Conservation (phyloP, 2,797 vertebrate genomes). For the Ctenopoma multispine region DNA sequence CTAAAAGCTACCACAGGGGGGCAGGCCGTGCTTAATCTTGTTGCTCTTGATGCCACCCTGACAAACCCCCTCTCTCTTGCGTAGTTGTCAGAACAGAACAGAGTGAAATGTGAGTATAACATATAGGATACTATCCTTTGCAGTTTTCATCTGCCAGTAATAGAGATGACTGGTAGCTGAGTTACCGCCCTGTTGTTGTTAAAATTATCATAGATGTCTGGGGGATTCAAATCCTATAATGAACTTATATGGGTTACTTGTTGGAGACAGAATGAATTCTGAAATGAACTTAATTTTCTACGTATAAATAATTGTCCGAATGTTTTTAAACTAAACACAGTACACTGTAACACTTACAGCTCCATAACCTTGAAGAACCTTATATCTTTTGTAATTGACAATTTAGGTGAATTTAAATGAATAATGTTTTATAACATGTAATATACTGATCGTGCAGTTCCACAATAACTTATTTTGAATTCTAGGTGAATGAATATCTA, state of each 20-base stretch:
- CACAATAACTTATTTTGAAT: conserved; percentile 7
- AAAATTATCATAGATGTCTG: conserved; percentile 14
- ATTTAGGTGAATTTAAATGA: conserved; percentile 1
- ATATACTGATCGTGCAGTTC: conserved; percentile 16
- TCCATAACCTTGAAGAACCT: conserved; percentile 41
- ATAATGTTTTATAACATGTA: conserved; percentile 12
- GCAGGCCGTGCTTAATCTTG: conserved; percentile 83
- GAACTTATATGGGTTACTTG: conserved; percentile 39
- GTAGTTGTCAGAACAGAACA: conserved; percentile 87
- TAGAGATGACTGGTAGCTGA: conserved; percentile 22
- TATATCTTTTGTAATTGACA: conserved; percentile 17
- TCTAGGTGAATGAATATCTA: background rate
- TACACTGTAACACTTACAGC: conserved; percentile 9
- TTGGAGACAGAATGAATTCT: conserved; percentile 19
- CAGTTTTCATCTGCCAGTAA: conserved; percentile 37
- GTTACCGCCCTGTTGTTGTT: conserved; percentile 13
- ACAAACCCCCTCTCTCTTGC: conserved; percentile 85
- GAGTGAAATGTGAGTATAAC: conserved; percentile 87
- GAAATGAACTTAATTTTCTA: background rate
- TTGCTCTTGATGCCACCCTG: conserved; percentile 82
- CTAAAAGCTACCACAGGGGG: conserved; percentile 79
- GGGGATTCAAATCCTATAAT: conserved; percentile 29
- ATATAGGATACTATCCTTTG: conserved; percentile 59
- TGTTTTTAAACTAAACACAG: conserved; percentile 2
- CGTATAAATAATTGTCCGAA: background rate